Base-by-base conservation (phyloP, 2,113 vertebrate species). In the Equus przewalskii region DNA sequence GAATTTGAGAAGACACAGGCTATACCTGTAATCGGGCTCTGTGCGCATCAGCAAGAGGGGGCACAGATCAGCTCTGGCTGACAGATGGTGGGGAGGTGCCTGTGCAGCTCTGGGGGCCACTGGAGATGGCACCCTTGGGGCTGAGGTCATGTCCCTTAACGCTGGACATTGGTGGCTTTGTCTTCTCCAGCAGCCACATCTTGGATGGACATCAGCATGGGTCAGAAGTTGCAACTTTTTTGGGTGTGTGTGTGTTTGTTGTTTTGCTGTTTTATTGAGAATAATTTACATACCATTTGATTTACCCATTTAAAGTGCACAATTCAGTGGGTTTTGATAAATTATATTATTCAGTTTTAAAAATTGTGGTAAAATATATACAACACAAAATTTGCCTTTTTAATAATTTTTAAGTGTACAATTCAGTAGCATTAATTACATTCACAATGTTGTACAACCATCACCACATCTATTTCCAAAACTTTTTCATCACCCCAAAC, bases 1-100 rank as follows among this genome's bases (percentile, higher is more conserved):
- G 64, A 30, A 41, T 22, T 21, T 10, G 12, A 6, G 46, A 51
- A 76, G 36, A 78, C 4, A n/a, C 18, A 64, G 16, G 11, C 0
- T 16, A 18, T 10, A 56, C 13, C 28, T 78, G 9, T 51, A 33
- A 14, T 44, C 49, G 36, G 15, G 46, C 6, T n/a, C 24, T 24
- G 10, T 4, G 16, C 13, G 16, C 16, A 11, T 13, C 30, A 5
- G 1, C 10, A 58, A 9, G 33, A 22, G 0, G 19, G 26, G 26
- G 15, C 54, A 44, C 10, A 6, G 26, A n/a, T 49, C 49, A 28
- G 18, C 6, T 28, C 24, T 49, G 22, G 51, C 41, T 60, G 12
- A 24, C 54, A 46, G 72, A 10, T 7, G 28, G 24, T 15, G 22
- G 44, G n/a, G 51, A 64, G 44, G 22, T 78, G 18, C 11, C 41